These are phyloP conservation scores for Gandaritis pyraliata DNA, from an alignment of 2,888 invertebrate species.

Conservation along the genomic window DNA sequence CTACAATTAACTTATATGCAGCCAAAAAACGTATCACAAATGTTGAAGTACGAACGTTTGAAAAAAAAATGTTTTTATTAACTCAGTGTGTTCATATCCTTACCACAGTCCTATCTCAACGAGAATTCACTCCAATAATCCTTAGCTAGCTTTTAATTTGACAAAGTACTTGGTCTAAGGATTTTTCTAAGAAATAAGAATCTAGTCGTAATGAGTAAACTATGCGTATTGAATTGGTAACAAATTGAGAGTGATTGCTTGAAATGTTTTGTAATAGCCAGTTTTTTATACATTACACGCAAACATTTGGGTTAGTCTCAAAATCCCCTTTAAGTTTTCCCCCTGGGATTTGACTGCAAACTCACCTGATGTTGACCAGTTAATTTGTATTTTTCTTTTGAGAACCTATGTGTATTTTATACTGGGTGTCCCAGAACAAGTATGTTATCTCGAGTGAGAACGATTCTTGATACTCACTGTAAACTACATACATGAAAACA, in stretches of 20 bases:
- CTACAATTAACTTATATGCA: too few species aligned
- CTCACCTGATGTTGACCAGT: too few species aligned
- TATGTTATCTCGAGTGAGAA: too few species aligned
- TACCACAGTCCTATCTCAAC: slow-evolving; percentile 43
- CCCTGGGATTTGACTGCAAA: too few species aligned
- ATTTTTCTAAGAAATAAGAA: slow-evolving; percentile 21
- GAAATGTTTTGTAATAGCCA: slow-evolving; percentile 32
- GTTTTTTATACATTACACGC: too few species aligned
- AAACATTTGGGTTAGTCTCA: too few species aligned
- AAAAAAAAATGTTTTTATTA: too few species aligned
- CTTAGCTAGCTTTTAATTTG: slow-evolving; percentile 25
- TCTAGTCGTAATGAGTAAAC: slow-evolving; percentile 28
- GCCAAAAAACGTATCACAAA: too few species aligned
- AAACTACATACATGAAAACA: too few species aligned
- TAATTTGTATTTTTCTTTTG: neutral
- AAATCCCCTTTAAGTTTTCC: too few species aligned
- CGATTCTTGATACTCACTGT: too few species aligned
- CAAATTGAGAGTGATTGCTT: slow-evolving; percentile 41
- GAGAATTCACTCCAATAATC: slow-evolving; percentile 39
- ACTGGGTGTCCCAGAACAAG: neutral
- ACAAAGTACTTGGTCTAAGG: slow-evolving; percentile 34
- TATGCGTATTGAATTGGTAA: slow-evolving; percentile 38
- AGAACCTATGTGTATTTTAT: slow-evolving; percentile 3
- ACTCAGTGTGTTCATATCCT: slow-evolving; percentile 12
- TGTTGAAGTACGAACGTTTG: too few species aligned